A percentile compares a stretch with the other conserved stretches of the same genome.
These are phyloP conservation scores for Ophioderma brevispina DNA, from an alignment of 35 echinoderm and acorn worm genomes.

Conservation along the genomic window DNA sequence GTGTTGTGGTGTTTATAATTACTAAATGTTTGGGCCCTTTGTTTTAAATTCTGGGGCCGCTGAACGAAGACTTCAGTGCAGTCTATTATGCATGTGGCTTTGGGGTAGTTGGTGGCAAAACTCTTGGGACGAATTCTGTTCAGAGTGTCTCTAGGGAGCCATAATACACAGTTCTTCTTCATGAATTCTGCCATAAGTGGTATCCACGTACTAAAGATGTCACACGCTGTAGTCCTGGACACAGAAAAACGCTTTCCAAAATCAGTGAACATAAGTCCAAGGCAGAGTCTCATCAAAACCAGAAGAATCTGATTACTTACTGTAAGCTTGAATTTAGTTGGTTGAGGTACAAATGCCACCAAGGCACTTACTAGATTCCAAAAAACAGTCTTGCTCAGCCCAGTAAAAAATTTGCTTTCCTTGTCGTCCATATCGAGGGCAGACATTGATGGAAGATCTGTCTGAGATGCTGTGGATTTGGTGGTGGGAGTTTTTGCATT, in stretches of 20 bases:
- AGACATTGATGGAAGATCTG: background rate
- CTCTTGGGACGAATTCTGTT: conserved; percentile 19
- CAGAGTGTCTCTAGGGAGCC: conserved; percentile 46
- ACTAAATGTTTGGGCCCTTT: conserved; percentile 22
- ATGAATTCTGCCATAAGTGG: conserved; percentile 22
- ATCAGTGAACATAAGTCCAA: conserved; percentile 36
- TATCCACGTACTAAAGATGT: conserved; percentile 37
- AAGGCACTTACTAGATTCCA: conserved; percentile 19
- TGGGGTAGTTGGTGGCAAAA: background rate
- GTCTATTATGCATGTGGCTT: conserved; percentile 58
- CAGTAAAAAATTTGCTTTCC: background rate
- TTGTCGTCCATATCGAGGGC: background rate
- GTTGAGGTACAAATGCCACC: background rate
- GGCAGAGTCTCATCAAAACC: conserved; percentile 23
- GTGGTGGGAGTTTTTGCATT: background rate
- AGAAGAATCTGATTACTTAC: conserved; percentile 34
- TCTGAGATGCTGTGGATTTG: conserved; percentile 1
- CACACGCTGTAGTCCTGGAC: conserved; percentile 20
- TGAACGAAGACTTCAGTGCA: conserved; percentile 55
- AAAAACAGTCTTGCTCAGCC: conserved; percentile 20
- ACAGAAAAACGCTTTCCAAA: conserved; percentile 14
- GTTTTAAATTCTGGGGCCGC: conserved; percentile 15
- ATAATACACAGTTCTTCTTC: conserved; percentile 32
- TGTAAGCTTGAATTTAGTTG: background rate
- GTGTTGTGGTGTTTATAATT: conserved; percentile 53